Evolutionary conservation across 2,113 vertebrate genomes (phyloP), one percentile per base, ranked within the genome.

Genomic region (Colistium nudipinnis): DNA sequence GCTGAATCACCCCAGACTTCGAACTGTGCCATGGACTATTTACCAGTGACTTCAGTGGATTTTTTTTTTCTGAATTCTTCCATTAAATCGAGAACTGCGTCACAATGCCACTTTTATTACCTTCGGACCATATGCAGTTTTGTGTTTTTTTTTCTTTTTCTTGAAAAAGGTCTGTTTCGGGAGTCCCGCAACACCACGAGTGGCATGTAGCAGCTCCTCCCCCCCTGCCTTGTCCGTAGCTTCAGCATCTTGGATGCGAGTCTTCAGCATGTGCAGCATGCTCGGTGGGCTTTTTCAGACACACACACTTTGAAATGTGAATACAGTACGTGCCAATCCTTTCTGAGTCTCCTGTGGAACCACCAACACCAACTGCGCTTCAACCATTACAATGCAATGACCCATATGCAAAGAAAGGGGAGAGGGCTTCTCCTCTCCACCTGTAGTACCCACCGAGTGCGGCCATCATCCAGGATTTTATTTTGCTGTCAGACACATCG

Each of bases 391-490:
- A 85, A 87, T 88, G 87, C 90, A 91, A 86, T 69, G 81, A 85
- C 77, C 84, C 88, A 90, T 92, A 93, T 93, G 91, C 91, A 92
- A 88, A 89, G 76, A 84, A 78, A 84, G 71, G 62, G 69, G 72
- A 85, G 41, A 70, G 76, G 79, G 62, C 62, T 10, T 2, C 62
- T 61, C 28, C 63, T 76, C 74, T 88, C 55, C 73, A 8, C 61
- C 81, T 71, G 63, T 74, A 65, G 66, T 70, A 30, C 33, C 65
- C 59, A 52, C 61, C 55, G 20, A 19, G 11, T 70, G 47, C 47
- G 75, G 53, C 80, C 70, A 45, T 80, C 75, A 77, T 52, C 65
- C 30, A 52, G 49, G 36, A 56, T 78, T 87, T 83, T 2, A 47
- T 73, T 88, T 85, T 20, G 35, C 75, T 73, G 72, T 70, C 52